phyloP scores from a whole-genome alignment of 1,140 invertebrate genomes.

The Lepidurus packardi region DNA sequence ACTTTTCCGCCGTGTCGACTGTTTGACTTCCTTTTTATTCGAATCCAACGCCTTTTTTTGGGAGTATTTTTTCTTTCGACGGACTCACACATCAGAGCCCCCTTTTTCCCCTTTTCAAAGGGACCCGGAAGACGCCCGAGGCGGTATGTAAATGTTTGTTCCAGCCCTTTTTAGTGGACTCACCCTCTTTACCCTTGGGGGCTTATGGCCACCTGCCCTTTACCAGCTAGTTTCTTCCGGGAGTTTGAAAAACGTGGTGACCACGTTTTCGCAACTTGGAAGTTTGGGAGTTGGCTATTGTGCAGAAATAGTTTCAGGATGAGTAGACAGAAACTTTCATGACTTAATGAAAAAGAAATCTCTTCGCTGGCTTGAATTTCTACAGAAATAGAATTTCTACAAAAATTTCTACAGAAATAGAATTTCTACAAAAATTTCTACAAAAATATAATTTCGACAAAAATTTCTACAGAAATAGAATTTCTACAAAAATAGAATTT shows the following conservation, averaged over 20 bases:
- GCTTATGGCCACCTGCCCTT: conserved; percentile 9
- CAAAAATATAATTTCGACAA: no score
- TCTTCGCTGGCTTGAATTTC: no score
- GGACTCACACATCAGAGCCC: not conserved
- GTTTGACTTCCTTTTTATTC: conserved; percentile 17
- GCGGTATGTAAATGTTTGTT: conserved; percentile 22
- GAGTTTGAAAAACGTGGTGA: not conserved
- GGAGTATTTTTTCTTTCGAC: not conserved
- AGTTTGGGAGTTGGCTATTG: no score
- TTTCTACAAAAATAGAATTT: no score
- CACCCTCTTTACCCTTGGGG: not conserved
- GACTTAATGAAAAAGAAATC: no score
- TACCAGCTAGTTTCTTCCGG: not conserved
- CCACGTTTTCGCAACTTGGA: not conserved
- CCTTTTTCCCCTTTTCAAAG: not conserved
- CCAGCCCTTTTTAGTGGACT: conserved; percentile 8
- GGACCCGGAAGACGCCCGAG: not conserved
- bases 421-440: no score
- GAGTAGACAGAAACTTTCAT: no score
- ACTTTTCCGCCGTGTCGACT: conserved; percentile 6
- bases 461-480: no score
- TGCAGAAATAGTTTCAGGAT: no score
- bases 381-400: no score
- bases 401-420: no score
- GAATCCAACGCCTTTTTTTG: not conserved